Conservation (phyloP, 1,140 invertebrate genomes). For the Argopecten irradians region DNA sequence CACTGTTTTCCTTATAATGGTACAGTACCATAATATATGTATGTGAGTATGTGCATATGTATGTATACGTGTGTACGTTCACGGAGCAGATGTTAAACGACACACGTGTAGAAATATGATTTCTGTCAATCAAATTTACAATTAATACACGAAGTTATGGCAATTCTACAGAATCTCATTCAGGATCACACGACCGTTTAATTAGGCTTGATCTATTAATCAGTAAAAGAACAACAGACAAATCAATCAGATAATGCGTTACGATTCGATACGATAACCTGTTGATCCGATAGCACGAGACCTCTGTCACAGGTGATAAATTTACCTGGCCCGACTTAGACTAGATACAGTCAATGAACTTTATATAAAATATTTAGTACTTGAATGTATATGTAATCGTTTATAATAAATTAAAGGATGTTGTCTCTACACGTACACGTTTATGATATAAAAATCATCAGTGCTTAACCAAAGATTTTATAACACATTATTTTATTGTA, state of each 20-base stretch:
- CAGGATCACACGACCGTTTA: not conserved
- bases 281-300: not conserved
- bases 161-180: not conserved
- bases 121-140: not conserved
- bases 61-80: not conserved
- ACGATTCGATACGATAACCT: not conserved
- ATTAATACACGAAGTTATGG: too few species aligned
- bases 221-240: not conserved
- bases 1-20: too few species aligned
- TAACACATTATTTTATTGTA: too few species aligned
- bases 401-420: too few species aligned
- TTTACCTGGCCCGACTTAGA: not conserved
- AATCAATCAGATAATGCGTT: not conserved
- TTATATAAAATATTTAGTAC: too few species aligned
- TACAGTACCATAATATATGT: too few species aligned
- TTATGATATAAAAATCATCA: too few species aligned
- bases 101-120: not conserved
- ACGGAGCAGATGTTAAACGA: not conserved
- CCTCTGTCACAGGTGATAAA: not conserved
- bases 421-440: too few species aligned
- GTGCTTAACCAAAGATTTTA: too few species aligned
- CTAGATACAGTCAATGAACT: too few species aligned
- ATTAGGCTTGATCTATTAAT: not conserved
- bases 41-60: not conserved
- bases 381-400: too few species aligned